These are phyloP conservation scores for Cheilosia grossa DNA, from an alignment of 2,888 invertebrate genomes.

Conservation along the genomic window DNA sequence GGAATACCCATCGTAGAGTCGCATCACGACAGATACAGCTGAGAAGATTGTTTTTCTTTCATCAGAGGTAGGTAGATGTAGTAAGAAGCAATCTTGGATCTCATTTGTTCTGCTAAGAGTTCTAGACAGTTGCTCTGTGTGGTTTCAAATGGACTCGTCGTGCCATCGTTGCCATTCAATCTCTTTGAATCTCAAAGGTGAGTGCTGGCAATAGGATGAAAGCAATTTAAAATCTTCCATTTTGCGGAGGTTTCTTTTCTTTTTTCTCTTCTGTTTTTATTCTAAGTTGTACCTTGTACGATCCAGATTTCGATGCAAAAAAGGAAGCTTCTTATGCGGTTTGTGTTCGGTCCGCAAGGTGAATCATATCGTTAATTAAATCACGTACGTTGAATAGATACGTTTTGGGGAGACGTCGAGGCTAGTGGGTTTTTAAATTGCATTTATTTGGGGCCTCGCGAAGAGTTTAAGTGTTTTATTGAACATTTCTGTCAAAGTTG, in stretches of 20 bases:
- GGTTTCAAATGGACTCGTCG: conserved; percentile 8
- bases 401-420: not conserved
- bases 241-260: conserved; percentile 6
- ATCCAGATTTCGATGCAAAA: conserved; percentile 35
- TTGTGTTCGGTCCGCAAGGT: conserved; percentile 10
- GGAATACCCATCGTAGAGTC: conserved; percentile 22
- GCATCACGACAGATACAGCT: conserved; percentile 65
- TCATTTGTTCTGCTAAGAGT: conserved; percentile 39
- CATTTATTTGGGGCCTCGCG: too few species aligned
- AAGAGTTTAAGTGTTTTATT: too few species aligned
- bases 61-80: conserved; percentile 24
- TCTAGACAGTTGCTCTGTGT: conserved; percentile 9
- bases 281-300: conserved; percentile 18
- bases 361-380: conserved; percentile 66
- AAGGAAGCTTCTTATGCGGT: conserved; percentile 11
- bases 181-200: not conserved
- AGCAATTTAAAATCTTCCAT: conserved; percentile 8
- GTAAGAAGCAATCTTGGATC: conserved; percentile 35
- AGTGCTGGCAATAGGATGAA: not conserved
- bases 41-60: conserved; percentile 63
- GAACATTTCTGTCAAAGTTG: too few species aligned
- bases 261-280: not conserved
- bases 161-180: not conserved
- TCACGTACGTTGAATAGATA: conserved; percentile 56
- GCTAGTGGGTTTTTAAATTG: not conserved